A percentile compares a stretch with the other conserved stretches of the same genome.
Conservation (phyloP, 2,797 vertebrate species). For the Enteromius fasciolatus region DNA sequence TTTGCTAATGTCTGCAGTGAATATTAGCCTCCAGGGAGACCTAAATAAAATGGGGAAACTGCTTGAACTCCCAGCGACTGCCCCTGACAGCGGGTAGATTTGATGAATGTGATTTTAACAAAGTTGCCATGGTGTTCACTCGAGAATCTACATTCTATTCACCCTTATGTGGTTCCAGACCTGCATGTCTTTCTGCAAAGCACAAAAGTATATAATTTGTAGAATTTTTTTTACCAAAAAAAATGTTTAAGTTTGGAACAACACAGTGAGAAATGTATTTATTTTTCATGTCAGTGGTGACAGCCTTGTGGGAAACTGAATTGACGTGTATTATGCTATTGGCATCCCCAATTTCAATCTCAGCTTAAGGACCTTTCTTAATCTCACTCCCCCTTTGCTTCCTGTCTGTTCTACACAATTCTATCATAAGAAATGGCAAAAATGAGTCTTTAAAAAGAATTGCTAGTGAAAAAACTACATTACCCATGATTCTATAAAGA, state of each 20-base stretch:
- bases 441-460: no score
- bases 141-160: neutral
- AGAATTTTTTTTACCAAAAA: neutral
- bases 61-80: constrained; percentile 23
- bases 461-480: neutral
- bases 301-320: neutral
- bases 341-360: neutral
- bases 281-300: neutral
- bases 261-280: neutral
- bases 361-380: neutral
- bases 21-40: constrained; percentile 33
- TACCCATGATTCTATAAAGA: neutral
- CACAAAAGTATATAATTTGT: neutral
- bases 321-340: neutral
- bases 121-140: constrained; percentile 47
- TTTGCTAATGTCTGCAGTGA: constrained; percentile 50
- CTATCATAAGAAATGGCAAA: neutral
- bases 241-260: neutral
- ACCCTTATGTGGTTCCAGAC: neutral
- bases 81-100: constrained; percentile 7
- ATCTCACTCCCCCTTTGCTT: neutral
- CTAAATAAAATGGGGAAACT: constrained; percentile 37
- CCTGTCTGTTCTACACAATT: neutral
- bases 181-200: neutral
- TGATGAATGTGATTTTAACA: constrained; percentile 46